Evolutionary conservation across 1,140 invertebrate species (phyloP), one percentile per base, ranked within the genome.

Genomic region (Octopus sinensis): DNA sequence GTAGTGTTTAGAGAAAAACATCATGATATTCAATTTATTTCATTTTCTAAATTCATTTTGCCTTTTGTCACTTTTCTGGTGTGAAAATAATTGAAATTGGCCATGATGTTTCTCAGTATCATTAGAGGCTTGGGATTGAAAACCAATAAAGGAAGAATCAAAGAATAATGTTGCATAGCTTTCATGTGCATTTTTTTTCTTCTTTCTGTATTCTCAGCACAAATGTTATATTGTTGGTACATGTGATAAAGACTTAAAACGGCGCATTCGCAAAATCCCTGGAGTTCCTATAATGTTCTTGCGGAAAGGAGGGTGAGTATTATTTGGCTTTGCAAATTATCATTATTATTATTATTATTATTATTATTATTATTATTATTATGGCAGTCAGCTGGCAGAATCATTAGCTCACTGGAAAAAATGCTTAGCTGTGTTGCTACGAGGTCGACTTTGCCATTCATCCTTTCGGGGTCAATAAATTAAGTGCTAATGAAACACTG

Each of bases 211-310:
- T 85, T 92, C 93, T 82, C 89, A 99, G 93, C 97, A 99, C 89
- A 99, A 99, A 90, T 99, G 98, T 92, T 99, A 99, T 90, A 99
- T 99, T 86, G 97, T 99, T 23, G 98, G 97, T 7, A 99, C 98
- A 4, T 99, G 98, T 92, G 98, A 99, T 91, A 98, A 96, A 90
- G 98, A 99, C 92, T 92, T 99, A 53, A 98, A 98, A 90, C 92
- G 96, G 88, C 93, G 98, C 89, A 97, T 99, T 81, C 92, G 98
- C 81, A 99, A 99, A 92, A 97, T 99, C 88, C 97, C 98, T 1
- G 98, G 98, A 78, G 97, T 99, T 4, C 98, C 98, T 0, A 98
- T 99, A 79, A 98, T 99, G 97, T 99, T 95, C 91, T 94, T 99
- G 77, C 93, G 95, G 7, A 94, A 97, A 82, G 96, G 97, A 91